Conservation (phyloP, 2,888 invertebrate species). For the Parasteatoda lunata region DNA sequence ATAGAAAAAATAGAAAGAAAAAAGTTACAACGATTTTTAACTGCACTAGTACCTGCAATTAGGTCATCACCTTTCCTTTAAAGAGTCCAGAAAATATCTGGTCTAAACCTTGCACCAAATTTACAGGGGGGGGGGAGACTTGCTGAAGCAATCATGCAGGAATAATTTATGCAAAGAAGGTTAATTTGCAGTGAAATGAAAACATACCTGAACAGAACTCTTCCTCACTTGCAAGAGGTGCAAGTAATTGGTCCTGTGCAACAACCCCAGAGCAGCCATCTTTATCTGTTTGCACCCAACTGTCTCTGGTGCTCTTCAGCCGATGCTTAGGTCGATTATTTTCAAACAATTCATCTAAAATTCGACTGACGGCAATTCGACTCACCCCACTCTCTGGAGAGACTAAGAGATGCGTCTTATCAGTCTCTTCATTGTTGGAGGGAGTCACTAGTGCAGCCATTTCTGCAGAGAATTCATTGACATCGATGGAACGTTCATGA, state of each 20-base stretch:
- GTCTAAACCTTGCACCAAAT: too few relatives aligned
- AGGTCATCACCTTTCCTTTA: too few relatives aligned
- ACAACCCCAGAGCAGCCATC: background rate
- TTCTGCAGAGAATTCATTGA: constrained; percentile 36
- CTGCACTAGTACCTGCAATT: too few relatives aligned
- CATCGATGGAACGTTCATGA: constrained; percentile 46
- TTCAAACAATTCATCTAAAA: constrained; percentile 41
- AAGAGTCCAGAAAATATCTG: too few relatives aligned
- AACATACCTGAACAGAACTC: constrained; percentile 62
- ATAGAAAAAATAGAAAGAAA: too few relatives aligned
- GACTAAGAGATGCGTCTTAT: constrained; percentile 18
- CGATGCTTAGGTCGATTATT: constrained; percentile 18
- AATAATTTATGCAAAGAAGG: too few relatives aligned
- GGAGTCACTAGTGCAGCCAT: constrained; percentile 41
- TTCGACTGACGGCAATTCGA: constrained; percentile 22
- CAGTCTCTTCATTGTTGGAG: background rate
- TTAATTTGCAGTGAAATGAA: too few relatives aligned
- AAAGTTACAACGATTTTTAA: too few relatives aligned
- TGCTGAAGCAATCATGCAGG: too few relatives aligned
- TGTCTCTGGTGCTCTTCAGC: constrained; percentile 37
- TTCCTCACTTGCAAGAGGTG: constrained; percentile 64
- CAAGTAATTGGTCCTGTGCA: constrained; percentile 25
- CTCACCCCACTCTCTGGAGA: constrained; percentile 29
- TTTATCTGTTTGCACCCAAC: constrained; percentile 60
- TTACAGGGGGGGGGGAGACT: too few relatives aligned